Percentiles rank a stretch among this genome's conserved stretches.
Evolutionary conservation across 2,888 invertebrate species (phyloP).

Genomic region (Corythucha ciliata): DNA sequence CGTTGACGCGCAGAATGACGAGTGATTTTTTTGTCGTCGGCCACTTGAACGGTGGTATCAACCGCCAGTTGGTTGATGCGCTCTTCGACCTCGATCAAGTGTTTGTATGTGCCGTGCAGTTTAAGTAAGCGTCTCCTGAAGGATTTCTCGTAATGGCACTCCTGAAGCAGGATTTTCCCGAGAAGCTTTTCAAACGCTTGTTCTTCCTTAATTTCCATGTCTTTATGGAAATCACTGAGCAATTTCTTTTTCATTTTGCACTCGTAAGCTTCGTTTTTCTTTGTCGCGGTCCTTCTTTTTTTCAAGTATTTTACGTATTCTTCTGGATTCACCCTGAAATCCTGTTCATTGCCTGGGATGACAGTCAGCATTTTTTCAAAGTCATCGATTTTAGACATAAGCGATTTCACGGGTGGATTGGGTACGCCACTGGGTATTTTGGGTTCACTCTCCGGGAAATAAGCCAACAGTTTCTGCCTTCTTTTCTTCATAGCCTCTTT

Average conservation of each 20-base stretch:
- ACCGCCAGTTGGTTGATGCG: conserved; percentile 10
- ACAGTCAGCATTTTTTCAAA: no score
- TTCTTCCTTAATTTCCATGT: conserved; percentile 9
- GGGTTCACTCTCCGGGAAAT: no score
- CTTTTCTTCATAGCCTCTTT: no score
- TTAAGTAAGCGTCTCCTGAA: neutral
- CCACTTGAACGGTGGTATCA: neutral
- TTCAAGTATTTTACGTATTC: conserved; percentile 18
- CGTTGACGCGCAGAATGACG: neutral
- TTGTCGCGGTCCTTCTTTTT: conserved; percentile 11
- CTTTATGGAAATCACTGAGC: conserved; percentile 13
- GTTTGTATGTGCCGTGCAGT: conserved; percentile 17
- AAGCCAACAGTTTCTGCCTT: no score
- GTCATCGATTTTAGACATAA: no score
- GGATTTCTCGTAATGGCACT: conserved; percentile 8
- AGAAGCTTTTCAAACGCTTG: conserved; percentile 7
- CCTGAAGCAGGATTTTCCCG: conserved; percentile 3
- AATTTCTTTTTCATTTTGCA: conserved; percentile 18
- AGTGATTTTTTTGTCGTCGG: neutral
- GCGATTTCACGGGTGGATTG: no score
- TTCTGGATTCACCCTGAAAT: neutral
- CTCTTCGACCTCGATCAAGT: conserved; percentile 11
- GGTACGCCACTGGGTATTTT: no score
- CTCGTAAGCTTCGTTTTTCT: neutral
- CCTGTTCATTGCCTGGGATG: conserved; percentile 2